Evolutionary conservation across 2,113 vertebrate species (phyloP), one percentile per base, ranked within the genome.

Genomic region (Tursiops truncatus): DNA sequence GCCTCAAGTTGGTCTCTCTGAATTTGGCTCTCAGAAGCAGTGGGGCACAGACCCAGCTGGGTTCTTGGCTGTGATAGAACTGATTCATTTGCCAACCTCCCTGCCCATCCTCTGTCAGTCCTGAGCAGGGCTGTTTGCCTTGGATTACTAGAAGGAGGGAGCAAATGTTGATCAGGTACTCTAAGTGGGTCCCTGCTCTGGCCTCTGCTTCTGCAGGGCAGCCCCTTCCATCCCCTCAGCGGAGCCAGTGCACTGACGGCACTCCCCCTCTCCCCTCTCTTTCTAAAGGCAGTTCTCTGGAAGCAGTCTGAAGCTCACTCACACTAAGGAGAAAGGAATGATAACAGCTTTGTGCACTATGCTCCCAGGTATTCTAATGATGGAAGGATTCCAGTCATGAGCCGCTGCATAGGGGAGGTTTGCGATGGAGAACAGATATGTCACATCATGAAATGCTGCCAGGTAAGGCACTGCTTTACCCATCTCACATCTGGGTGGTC

Each of bases 391-490:
- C 58, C 10, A 17, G 6, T 10, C 2, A 2, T 11, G 36, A 60
- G 82, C 67, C 31, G 28, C 31, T 38, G 20, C 41, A 3, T 0
- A 47, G 6, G 41, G 71, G 31, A 47, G 15, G 62, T 31, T 18
- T 47, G 62, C 21, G 12, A 8, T 8, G 20, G 6, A 26, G 33
- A 84, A 41, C 47, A 33, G 58, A 9, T 14, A 33, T 0, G 20
- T 50, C 70, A 23, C 41, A 20, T 6, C 15, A 8, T 2, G 38
- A 67, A 65, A 31, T 10, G 83, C 33, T 65, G n/a, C 44, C 47
- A 2, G 1, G 14, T 18, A 31, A 31, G 47, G 47, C 0, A 0
- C 15, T 2, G 53, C 31, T 62, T 50, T 1, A 38, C 12, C 9
- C 88, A 21, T 33, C 68, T 44, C 38, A 20, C 38, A 21, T 62